Percentiles rank a stretch among this genome's conserved stretches.
Conservation (phyloP, 2,888 invertebrate genomes). For the Ferrisia virgata region DNA sequence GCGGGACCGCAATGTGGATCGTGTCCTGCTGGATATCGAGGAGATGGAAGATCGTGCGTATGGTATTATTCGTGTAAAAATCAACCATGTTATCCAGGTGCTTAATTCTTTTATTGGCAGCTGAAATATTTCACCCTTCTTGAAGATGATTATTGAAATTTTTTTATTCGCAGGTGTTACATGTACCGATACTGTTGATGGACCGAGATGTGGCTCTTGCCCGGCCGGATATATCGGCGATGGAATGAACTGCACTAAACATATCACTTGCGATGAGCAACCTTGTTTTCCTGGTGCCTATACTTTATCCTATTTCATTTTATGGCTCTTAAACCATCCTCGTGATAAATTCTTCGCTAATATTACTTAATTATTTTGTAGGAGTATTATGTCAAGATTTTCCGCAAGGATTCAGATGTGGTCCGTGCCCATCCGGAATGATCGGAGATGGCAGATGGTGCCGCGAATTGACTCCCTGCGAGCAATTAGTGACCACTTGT, state of each 20-base stretch:
- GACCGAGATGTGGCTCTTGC: slow-evolving; percentile 69
- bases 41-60: slow-evolving; percentile 69
- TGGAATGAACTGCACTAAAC: slow-evolving; percentile 56
- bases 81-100: slow-evolving; percentile 56
- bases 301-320: background rate
- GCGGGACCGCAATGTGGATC: slow-evolving; percentile 63
- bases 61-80: slow-evolving; percentile 62
- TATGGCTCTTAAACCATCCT: background rate
- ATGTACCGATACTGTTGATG: slow-evolving; percentile 60
- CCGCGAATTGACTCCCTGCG: slow-evolving; percentile 49
- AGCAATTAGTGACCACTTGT: background rate
- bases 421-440: slow-evolving; percentile 70
- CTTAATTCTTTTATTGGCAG: background rate
- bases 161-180: slow-evolving; percentile 59
- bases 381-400: slow-evolving; percentile 67
- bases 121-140: too few relatives aligned
- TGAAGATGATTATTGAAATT: too few relatives aligned
- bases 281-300: slow-evolving; percentile 69
- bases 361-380: slow-evolving; percentile 50
- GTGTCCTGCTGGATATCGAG: slow-evolving; percentile 71
- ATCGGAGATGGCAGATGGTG: slow-evolving; percentile 73
- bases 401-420: slow-evolving; percentile 60
- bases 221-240: slow-evolving; percentile 72
- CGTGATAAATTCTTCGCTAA: background rate
- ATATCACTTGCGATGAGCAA: slow-evolving; percentile 62